Conservation (phyloP, 2,113 vertebrate genomes). For the Hyperopisus bebe region DNA sequence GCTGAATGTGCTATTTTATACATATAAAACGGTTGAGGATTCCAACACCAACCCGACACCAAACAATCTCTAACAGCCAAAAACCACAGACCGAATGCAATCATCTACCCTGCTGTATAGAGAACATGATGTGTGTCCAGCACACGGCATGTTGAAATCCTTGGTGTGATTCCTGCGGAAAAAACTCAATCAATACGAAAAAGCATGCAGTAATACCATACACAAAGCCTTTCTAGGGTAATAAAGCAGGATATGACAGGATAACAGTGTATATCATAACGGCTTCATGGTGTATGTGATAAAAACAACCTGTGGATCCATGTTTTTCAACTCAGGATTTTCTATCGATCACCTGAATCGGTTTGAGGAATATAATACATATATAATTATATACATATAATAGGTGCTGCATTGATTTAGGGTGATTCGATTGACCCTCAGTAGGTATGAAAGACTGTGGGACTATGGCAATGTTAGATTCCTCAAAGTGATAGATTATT, state of each 20-base stretch:
- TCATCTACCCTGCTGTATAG: background rate
- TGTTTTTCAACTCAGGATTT: background rate
- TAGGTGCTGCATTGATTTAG: background rate
- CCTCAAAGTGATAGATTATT: background rate
- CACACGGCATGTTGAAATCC: background rate
- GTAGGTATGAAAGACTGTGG: background rate
- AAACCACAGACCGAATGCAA: background rate
- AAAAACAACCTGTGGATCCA: background rate
- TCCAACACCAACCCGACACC: background rate
- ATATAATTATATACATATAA: background rate
- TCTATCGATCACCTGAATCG: background rate
- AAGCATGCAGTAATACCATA: background rate
- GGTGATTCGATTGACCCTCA: background rate
- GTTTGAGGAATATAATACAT: background rate
- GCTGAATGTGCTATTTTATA: background rate
- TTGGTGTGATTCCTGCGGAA: background rate
- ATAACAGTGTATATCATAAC: no score
- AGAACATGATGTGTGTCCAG: background rate
- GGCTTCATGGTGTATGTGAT: background rate
- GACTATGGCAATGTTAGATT: background rate
- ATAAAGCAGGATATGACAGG: no score
- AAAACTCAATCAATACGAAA: background rate
- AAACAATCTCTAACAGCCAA: background rate
- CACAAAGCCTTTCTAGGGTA: background rate
- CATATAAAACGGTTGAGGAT: background rate